These are phyloP conservation scores for Mystacornis crossleyi DNA, from an alignment of 2,113 vertebrate species.

Conservation along the genomic window DNA sequence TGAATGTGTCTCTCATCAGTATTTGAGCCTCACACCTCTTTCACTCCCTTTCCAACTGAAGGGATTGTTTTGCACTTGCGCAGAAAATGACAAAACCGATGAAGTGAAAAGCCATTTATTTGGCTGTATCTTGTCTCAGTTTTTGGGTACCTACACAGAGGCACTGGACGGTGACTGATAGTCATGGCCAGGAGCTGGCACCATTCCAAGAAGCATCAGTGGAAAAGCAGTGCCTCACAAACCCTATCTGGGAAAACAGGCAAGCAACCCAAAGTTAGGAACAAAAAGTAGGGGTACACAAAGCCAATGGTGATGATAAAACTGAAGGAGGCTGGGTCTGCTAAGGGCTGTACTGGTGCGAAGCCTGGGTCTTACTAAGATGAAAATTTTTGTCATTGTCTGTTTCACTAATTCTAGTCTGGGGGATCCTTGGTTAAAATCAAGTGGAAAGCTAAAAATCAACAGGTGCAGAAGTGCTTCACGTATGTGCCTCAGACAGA, in stretches of 20 bases:
- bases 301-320: neutral
- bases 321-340: neutral
- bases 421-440: neutral
- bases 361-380: neutral
- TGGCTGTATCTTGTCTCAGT: neutral
- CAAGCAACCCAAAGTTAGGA: neutral
- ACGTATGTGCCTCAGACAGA: fast-evolving
- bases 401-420: neutral
- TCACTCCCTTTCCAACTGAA: neutral
- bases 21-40: neutral
- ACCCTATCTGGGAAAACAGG: neutral
- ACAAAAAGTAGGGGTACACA: neutral
- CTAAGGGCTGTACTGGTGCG: neutral
- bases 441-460: neutral
- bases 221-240: neutral
- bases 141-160: neutral
- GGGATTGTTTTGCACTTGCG: neutral
- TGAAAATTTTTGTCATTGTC: neutral
- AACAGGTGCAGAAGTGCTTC: neutral
- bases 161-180: neutral
- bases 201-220: neutral
- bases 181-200: neutral
- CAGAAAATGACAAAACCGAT: neutral
- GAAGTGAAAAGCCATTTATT: neutral
- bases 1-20: neutral